These are phyloP conservation scores for Anomalospiza imberbis DNA, from an alignment of 2,797 vertebrate species.

Conservation along the genomic window DNA sequence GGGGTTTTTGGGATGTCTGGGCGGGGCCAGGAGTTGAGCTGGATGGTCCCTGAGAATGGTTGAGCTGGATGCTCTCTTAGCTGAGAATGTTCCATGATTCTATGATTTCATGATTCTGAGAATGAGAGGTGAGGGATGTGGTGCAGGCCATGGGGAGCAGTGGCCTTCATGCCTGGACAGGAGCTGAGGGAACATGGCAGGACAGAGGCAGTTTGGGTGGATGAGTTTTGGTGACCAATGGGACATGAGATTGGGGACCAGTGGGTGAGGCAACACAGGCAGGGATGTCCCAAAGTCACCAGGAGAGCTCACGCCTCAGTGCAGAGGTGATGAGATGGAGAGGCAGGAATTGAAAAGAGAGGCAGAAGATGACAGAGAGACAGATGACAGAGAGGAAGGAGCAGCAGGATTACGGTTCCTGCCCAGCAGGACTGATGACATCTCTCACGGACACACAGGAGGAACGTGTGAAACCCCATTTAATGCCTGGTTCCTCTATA, in stretches of 20 bases:
- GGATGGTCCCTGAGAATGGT: not conserved
- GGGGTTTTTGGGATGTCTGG: not conserved
- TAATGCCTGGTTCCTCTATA: not conserved
- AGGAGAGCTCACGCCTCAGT: not conserved
- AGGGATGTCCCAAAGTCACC: not conserved
- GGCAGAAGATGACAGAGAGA: not conserved
- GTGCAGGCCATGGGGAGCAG: not conserved
- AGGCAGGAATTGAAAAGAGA: not conserved
- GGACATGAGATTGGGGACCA: accelerated
- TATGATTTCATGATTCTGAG: not conserved
- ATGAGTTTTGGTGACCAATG: not conserved
- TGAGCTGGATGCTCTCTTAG: not conserved
- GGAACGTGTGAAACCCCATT: not conserved
- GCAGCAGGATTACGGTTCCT: not conserved
- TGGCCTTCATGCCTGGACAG: accelerated
- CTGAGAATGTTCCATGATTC: not conserved
- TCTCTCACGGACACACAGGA: not conserved
- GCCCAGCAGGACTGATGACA: not conserved
- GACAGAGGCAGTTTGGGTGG: not conserved
- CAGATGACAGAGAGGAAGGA: not conserved
- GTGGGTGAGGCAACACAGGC: accelerated
- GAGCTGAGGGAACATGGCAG: not conserved
- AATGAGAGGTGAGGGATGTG: accelerated
- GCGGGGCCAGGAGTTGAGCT: not conserved
- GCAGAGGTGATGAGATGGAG: not conserved